phyloP scores from a whole-genome alignment of 2,797 vertebrate genomes.

The Melanotaenia trifasciata region DNA sequence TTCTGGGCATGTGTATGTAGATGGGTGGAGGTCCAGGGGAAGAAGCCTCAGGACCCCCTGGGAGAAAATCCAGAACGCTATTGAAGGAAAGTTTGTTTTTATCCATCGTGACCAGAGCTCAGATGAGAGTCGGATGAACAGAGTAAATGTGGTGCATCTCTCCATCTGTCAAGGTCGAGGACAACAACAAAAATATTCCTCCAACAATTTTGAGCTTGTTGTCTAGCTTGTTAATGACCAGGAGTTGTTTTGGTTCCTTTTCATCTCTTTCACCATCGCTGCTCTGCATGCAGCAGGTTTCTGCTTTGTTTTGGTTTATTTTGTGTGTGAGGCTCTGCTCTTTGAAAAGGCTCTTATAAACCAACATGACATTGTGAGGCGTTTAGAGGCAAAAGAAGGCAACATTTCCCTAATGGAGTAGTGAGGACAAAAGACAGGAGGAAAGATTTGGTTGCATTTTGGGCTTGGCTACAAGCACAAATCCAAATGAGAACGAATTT shows the following conservation, averaged over 20 bases:
- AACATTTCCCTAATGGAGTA: neutral
- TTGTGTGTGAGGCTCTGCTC: neutral
- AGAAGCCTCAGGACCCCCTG: neutral
- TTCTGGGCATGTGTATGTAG: neutral
- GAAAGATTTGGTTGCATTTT: neutral
- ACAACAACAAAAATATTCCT: neutral
- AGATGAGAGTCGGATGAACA: neutral
- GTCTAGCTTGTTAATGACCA: slow-evolving; percentile 5
- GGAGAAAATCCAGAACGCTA: neutral
- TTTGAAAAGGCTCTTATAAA: neutral
- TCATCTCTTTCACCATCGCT: neutral
- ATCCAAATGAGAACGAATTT: neutral
- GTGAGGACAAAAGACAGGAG: neutral
- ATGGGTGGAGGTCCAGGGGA: neutral
- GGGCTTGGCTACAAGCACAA: neutral
- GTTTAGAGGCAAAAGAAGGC: neutral
- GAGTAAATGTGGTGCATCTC: neutral
- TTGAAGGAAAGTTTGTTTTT: neutral
- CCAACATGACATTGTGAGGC: neutral
- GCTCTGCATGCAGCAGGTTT: slow-evolving; percentile 1
- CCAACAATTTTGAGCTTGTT: neutral
- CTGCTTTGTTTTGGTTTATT: neutral
- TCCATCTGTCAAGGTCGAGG: neutral
- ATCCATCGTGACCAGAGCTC: neutral
- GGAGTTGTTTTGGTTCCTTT: neutral